phyloP scores from a whole-genome alignment of 2,797 vertebrate species.

The Danio jaintianensis region DNA sequence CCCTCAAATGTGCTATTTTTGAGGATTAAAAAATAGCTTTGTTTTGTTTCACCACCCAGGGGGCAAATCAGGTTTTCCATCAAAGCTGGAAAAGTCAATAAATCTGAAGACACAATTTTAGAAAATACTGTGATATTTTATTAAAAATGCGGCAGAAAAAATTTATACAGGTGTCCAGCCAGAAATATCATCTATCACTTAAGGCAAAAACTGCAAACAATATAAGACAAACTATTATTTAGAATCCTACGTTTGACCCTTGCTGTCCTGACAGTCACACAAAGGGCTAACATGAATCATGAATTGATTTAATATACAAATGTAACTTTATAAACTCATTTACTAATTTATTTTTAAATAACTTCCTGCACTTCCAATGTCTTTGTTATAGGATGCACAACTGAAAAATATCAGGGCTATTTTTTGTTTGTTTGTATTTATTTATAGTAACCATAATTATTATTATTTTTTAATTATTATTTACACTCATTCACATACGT shows the following conservation, averaged over 20 bases:
- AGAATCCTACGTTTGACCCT: constrained; percentile 81
- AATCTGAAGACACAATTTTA: constrained; percentile 80
- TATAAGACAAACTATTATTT: constrained; percentile 83
- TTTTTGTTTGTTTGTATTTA: constrained; percentile 68
- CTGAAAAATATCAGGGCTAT: constrained; percentile 73
- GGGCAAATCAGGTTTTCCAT: background rate
- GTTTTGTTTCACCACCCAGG: background rate
- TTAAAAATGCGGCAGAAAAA: constrained; percentile 99
- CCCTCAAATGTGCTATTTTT: background rate
- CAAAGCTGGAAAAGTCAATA: constrained; percentile 21
- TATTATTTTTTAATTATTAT: constrained; percentile 71
- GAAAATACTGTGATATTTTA: constrained; percentile 99
- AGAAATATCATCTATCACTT: constrained; percentile 95
- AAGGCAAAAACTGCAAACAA: constrained; percentile 95
- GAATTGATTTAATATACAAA: constrained; percentile 81
- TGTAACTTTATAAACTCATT: constrained; percentile 73
- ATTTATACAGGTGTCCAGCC: constrained; percentile 96
- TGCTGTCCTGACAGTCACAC: constrained; percentile 81
- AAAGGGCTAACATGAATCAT: constrained; percentile 85
- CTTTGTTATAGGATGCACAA: constrained; percentile 79
- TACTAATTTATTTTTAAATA: constrained; percentile 51
- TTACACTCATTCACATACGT: constrained; percentile 91
- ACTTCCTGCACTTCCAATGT: constrained; percentile 64
- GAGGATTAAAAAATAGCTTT: background rate
- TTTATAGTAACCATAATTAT: constrained; percentile 73